Evolutionary conservation across 2,797 vertebrate genomes (phyloP), one percentile per base, ranked within the genome.

Genomic region (Centropyge bicolor): DNA sequence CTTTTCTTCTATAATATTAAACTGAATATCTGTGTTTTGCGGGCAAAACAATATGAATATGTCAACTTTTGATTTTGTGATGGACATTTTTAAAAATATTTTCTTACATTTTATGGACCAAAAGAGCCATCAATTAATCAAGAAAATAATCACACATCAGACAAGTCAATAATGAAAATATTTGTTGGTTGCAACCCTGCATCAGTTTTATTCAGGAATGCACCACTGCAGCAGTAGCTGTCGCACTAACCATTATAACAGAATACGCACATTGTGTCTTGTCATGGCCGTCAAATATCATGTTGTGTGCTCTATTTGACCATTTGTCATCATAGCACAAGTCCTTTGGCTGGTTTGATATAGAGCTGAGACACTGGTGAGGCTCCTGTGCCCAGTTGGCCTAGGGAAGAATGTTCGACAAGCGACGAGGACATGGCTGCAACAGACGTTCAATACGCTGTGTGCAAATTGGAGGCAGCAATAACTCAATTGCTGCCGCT

Each of bases 401-500:
- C 79, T 11, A 45, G 75, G 81, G 84, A 91, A 92, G 86, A 89
- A 84, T 76, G 88, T 86, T 89, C 69, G 68, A 89, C 85, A 86
- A 90, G 87, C 84, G 63, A 69, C 0, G 75, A 87, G 86, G 88
- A 93, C 91, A 86, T 79, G 92, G 88, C 91, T 91, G 90, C 85
- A 88, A 92, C 92, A 89, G 92, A 92, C 92, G 82, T 89, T 94
- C 94, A 92, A 92, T 92, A 87, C 79, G 70, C 92, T 90, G 91
- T 93, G 93, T 94, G 94, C 94, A 95, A 95, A 95, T 93, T 93
- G 92, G 90, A 95, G 92, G 93, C 85, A 94, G 93, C 94, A 92
- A 95, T 95, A 95, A 95, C 93, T 96, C 95, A 96, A 93, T 94
- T 89, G 93, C 91, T 90, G 89, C 91, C 88, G 92, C 90, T 95